Conservation (phyloP, 2,797 vertebrate genomes). For the Carcharodon carcharias region DNA sequence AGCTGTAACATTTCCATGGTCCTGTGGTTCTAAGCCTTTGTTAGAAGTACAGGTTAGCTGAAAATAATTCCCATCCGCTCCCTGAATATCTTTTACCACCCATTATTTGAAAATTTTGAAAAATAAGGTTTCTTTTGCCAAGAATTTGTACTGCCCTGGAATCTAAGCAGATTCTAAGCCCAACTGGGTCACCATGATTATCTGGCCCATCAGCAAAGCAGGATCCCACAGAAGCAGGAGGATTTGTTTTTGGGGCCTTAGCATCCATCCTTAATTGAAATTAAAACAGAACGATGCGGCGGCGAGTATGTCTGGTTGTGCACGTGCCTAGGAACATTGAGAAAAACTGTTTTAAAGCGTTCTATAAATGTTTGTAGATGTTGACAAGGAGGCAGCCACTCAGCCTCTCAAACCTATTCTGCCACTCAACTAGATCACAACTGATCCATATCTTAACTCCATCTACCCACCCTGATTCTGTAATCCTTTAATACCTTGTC, state of each 20-base stretch:
- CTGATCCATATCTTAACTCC: not conserved
- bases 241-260: not conserved
- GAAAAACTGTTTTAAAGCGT: not conserved
- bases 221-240: not conserved
- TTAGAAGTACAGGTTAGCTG: not conserved
- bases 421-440: not conserved
- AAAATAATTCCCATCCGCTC: not conserved
- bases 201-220: not conserved
- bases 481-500: not conserved
- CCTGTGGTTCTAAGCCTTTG: not conserved
- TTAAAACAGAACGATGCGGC: not conserved
- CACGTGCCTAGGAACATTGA: not conserved
- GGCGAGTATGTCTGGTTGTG: not conserved
- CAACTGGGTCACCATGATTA: not conserved
- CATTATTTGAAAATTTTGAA: not conserved
- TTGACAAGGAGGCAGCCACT: not conserved
- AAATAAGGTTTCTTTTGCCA: not conserved
- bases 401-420: not conserved
- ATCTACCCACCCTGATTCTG: not conserved
- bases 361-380: not conserved
- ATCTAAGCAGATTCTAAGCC: not conserved
- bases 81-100: not conserved
- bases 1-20: too few relatives aligned
- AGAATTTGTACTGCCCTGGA: not conserved
- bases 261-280: not conserved